A percentile compares a stretch with the other conserved stretches of the same genome.
phyloP scores from a whole-genome alignment of 2,113 vertebrate species.

The Mus pahari region DNA sequence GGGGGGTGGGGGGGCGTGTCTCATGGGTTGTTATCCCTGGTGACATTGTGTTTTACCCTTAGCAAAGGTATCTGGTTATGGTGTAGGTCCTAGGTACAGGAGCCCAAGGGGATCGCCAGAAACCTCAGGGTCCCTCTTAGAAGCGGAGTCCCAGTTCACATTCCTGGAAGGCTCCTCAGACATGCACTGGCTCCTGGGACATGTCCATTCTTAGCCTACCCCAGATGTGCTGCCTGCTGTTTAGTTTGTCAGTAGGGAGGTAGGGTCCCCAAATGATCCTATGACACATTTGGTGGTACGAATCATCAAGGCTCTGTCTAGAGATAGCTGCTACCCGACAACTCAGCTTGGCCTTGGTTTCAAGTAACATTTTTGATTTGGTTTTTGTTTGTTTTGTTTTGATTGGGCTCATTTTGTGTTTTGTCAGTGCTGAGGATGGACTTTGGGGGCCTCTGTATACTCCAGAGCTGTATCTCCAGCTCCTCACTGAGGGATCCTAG shows the following conservation, averaged over 20 bases:
- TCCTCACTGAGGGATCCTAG: background rate
- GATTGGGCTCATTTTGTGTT: background rate
- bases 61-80: background rate
- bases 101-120: background rate
- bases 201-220: background rate
- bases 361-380: background rate
- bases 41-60: background rate
- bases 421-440: background rate
- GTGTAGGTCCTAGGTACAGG: background rate
- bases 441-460: no score
- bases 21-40: background rate
- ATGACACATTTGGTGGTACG: background rate
- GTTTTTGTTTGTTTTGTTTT: background rate
- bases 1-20: background rate
- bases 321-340: background rate
- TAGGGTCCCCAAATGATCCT: background rate
- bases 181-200: no score
- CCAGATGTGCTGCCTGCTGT: background rate
- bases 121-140: background rate
- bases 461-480: background rate
- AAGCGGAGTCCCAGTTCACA: background rate
- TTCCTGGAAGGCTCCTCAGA: background rate
- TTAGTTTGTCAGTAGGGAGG: background rate
- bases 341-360: background rate
- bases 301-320: background rate